Evolutionary conservation across 2,888 invertebrate species (phyloP).

Genomic region (Microplitis deprimator): DNA sequence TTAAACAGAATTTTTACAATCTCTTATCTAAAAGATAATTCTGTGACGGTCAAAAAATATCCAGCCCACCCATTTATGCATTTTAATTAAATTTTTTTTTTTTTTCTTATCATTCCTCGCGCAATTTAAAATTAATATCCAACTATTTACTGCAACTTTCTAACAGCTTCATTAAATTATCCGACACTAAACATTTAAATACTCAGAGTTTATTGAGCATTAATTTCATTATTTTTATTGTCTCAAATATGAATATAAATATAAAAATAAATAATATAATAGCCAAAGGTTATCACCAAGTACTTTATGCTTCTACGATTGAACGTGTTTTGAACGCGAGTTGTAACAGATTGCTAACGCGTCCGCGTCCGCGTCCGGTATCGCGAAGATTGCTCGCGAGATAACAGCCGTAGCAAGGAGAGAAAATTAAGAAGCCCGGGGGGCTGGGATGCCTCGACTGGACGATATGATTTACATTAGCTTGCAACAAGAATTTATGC

Average conservation of each 20-base stretch:
- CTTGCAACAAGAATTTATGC: conserved; percentile 28
- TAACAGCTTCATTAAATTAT: neutral
- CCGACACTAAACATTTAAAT: neutral
- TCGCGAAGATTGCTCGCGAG: conserved; percentile 53
- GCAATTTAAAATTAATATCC: neutral
- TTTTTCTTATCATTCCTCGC: neutral
- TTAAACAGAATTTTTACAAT: neutral
- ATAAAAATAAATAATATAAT: conserved; percentile 2
- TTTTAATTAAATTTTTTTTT: neutral
- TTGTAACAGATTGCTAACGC: conserved; percentile 56
- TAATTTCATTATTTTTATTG: neutral
- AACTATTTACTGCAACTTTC: neutral
- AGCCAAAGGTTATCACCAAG: neutral
- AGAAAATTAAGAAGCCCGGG: conserved; percentile 48
- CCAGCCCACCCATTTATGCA: conserved; percentile 21
- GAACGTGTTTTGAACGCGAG: conserved; percentile 1
- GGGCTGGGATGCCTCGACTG: conserved; percentile 35
- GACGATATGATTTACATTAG: conserved; percentile 53
- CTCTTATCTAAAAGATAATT: conserved; percentile 17
- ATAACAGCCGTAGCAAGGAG: conserved; percentile 35
- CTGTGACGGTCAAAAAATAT: conserved; percentile 13
- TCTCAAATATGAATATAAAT: neutral
- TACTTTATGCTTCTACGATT: neutral
- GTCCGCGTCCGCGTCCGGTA: conserved; percentile 48
- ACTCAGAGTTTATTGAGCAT: neutral